Evolutionary conservation across 1,140 invertebrate genomes (phyloP), one percentile per base, ranked within the genome.

Genomic region (Drosophila santomea): DNA sequence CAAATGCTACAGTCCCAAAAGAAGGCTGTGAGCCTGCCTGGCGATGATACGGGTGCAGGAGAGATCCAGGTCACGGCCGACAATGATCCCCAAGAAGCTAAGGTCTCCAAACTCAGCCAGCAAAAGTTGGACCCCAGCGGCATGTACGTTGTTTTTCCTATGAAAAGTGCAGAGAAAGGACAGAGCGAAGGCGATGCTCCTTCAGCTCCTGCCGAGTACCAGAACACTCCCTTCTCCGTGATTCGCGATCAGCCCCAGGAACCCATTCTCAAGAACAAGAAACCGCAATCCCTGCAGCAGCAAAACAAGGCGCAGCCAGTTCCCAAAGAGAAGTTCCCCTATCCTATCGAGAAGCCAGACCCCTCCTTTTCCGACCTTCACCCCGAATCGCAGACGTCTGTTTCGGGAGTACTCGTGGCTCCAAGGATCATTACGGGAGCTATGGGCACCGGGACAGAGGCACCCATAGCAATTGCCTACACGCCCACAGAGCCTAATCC

Each of bases 111-210:
- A 79, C 85, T 17, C 5, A 80, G 41, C 23, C 62, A 74, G 20
- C 64, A 72, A 23, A 78, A 56, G 12, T 2, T 69, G 41, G 76
- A 78, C 17, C 82, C 73, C 48, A 80, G 64, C 48, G 79, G 93
- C 94, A 6, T 95, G n/a, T 90, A 95, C 74, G 94, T 95, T 0
- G 95, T 95, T 0, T 96, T 95, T 77, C 95, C 95, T 3, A 93
- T 79, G 44, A 78, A 93, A 38, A 74, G 71, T 0, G 80, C 39
- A 11, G 85, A 69, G 39, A 66, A 72, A 17, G 66, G 72, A 7
- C 43, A 59, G 23, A 67, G 59, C 32, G 68, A 44, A 11, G 60
- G 62, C 20, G 84, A 90, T 32, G 56, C 72, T 12, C 58, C 80
- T 0, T 57, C 88, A 1, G 79, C 79, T 6, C 80, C 82, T 1